phyloP scores from a whole-genome alignment of 53 echinoderm and acorn worm genomes.

The Echinarachnius parma region DNA sequence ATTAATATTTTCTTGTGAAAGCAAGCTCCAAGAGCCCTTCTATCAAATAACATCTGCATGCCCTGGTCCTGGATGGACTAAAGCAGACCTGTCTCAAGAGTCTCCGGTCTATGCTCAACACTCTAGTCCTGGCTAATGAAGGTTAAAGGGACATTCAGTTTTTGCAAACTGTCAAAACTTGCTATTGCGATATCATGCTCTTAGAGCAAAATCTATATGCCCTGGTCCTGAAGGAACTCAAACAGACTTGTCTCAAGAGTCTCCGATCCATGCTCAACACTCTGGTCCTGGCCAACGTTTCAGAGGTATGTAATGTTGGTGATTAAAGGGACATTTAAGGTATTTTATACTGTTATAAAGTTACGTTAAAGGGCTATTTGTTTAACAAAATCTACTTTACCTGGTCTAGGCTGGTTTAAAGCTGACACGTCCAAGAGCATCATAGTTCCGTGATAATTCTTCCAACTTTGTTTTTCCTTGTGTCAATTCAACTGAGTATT shows the following conservation, averaged over 20 bases:
- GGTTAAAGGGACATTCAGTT: no score
- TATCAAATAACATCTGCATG: slow-evolving; percentile 55
- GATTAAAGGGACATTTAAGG: no score
- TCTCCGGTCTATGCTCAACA: slow-evolving; percentile 70
- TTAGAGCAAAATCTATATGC: no score
- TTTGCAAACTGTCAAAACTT: no score
- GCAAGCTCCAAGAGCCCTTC: not conserved
- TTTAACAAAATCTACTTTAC: no score
- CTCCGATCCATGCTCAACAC: slow-evolving; percentile 79
- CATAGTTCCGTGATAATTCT: no score
- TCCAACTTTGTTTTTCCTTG: no score
- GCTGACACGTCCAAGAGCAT: no score
- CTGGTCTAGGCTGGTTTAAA: no score
- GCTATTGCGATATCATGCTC: no score
- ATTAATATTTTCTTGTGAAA: no score
- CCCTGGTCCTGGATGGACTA: slow-evolving; percentile 76
- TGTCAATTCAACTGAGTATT: no score
- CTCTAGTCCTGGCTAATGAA: slow-evolving; percentile 62
- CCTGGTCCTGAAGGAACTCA: slow-evolving; percentile 81
- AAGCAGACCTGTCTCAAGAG: slow-evolving; percentile 71
- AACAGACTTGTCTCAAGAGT: slow-evolving; percentile 73
- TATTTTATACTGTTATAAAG: not conserved
- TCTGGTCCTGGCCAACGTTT: slow-evolving; percentile 66
- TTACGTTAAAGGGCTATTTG: not conserved
- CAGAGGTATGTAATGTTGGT: slow-evolving; percentile 77